Conservation (phyloP, 2,113 vertebrate species). For the Fregata magnificens region DNA sequence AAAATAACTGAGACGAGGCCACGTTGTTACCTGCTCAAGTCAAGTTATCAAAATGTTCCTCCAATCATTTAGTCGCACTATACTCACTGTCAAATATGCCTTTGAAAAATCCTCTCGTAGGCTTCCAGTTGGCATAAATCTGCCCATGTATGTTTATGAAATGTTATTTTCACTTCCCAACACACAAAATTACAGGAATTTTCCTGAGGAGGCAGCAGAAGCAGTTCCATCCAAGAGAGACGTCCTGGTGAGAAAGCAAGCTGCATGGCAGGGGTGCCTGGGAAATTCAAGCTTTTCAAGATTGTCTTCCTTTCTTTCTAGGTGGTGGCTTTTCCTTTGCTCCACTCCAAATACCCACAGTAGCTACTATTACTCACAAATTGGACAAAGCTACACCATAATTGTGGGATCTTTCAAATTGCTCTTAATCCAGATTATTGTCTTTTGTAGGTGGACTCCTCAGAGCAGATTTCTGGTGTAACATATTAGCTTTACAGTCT, state of each 20-base stretch:
- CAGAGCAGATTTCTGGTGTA: neutral
- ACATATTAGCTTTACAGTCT: neutral
- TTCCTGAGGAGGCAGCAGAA: neutral
- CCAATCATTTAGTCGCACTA: neutral
- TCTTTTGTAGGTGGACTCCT: neutral
- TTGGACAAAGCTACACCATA: neutral
- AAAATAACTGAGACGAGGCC: neutral
- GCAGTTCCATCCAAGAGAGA: neutral
- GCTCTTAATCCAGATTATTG: neutral
- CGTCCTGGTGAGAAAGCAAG: neutral
- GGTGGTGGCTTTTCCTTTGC: neutral
- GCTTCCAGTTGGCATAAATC: neutral
- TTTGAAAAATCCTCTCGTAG: neutral
- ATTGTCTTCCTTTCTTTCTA: neutral
- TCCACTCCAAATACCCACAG: neutral
- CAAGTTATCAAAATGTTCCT: neutral
- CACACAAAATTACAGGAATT: neutral
- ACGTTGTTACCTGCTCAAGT: neutral
- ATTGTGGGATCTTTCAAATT: neutral
- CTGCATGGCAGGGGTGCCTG: fast-evolving
- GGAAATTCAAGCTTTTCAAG: neutral
- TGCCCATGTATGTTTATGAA: neutral
- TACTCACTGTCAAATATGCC: neutral
- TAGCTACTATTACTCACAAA: neutral
- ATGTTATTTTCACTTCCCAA: constrained; percentile 1